Conservation (phyloP, 1,140 invertebrate species). For the Panulirus ornatus region DNA sequence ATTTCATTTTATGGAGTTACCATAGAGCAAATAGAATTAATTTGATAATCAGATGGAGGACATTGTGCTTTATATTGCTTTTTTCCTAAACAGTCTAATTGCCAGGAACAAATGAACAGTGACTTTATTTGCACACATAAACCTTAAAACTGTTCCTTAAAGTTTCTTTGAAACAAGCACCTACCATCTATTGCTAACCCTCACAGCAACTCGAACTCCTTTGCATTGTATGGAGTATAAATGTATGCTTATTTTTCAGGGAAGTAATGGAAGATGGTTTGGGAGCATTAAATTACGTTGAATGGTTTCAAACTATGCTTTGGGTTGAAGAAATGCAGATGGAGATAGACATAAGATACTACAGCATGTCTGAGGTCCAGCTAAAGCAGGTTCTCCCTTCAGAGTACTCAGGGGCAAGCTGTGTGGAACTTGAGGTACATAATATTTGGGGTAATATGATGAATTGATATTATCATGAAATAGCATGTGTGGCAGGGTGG, state of each 20-base stretch:
- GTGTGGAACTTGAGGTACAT: slow-evolving; percentile 57
- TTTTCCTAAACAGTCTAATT: too few relatives aligned
- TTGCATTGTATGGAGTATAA: background rate
- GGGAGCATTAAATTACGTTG: background rate
- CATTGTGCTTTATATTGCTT: too few relatives aligned
- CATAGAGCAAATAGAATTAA: background rate
- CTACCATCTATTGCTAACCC: background rate
- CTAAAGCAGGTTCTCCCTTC: background rate
- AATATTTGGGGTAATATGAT: background rate
- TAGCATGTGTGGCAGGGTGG: too few relatives aligned
- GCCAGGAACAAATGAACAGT: too few relatives aligned
- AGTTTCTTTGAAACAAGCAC: background rate
- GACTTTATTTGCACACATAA: too few relatives aligned
- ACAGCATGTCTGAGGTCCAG: slow-evolving; percentile 25
- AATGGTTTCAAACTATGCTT: slow-evolving; percentile 51
- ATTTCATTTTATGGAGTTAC: background rate
- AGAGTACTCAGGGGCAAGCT: background rate
- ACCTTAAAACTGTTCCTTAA: background rate
- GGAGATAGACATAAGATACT: slow-evolving; percentile 49
- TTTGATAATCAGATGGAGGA: background rate
- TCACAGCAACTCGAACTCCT: background rate
- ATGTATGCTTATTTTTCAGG: slow-evolving; percentile 16
- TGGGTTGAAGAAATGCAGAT: slow-evolving; percentile 68
- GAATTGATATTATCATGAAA: background rate
- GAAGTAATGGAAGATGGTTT: slow-evolving; percentile 35